These are phyloP conservation scores for Torymus aiolomorphi DNA, from an alignment of 2,888 invertebrate species.

Conservation along the genomic window DNA sequence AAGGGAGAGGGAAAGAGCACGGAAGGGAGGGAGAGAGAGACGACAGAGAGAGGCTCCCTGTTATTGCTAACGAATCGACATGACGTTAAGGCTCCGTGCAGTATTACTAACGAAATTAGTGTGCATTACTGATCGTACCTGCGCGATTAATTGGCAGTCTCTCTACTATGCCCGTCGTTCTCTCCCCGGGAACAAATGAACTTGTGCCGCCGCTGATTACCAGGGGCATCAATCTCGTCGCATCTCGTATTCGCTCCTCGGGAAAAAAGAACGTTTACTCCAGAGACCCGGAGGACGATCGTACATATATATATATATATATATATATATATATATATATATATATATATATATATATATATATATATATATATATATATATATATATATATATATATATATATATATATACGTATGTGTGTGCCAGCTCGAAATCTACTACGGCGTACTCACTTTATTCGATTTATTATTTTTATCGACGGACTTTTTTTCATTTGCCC, in stretches of 20 bases:
- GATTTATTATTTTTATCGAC: conserved; percentile 36
- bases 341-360: too few species aligned
- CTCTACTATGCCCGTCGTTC: conserved; percentile 35
- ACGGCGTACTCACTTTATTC: not conserved
- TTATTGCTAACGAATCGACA: conserved; percentile 59
- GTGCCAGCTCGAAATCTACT: conserved; percentile 4
- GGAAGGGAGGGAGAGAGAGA: conserved; percentile 12
- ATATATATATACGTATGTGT: too few species aligned
- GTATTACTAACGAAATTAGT: conserved; percentile 60
- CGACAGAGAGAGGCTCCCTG: conserved; percentile 23
- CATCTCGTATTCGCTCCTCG: conserved; percentile 46
- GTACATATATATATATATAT: too few species aligned
- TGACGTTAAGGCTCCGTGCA: conserved; percentile 55
- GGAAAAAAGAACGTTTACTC: conserved; percentile 49
- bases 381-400: too few species aligned
- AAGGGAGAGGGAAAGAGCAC: not conserved
- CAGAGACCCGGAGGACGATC: not conserved
- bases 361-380: too few species aligned
- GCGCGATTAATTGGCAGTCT: conserved; percentile 57
- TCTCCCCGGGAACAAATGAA: conserved; percentile 55
- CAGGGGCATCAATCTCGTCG: conserved; percentile 58
- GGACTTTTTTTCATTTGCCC: not conserved
- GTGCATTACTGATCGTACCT: conserved; percentile 59
- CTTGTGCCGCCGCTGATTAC: conserved; percentile 58
- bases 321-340: not conserved